Evolutionary conservation across 2,888 invertebrate genomes (phyloP), one percentile per base, ranked within the genome.

Genomic region (Tanytarsus gracilentus): DNA sequence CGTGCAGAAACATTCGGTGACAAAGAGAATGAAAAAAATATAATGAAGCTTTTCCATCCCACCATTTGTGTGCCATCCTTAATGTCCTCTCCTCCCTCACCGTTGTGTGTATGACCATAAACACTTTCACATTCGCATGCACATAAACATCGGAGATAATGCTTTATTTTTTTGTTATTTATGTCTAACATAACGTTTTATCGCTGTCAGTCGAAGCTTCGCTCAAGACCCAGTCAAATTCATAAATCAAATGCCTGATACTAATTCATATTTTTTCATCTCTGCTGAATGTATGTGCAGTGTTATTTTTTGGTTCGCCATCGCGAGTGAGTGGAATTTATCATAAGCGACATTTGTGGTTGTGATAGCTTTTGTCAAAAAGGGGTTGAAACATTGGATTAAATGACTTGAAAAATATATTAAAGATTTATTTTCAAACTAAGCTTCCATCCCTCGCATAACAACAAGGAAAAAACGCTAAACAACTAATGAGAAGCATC

Each of bases 51-150:
- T 29, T 30, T 11, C n/a, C 18, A 36, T 33, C 25, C 23, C 40
- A n/a, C 44, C 44, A 11, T 49, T 40, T 33, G 40, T 55, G 55
- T 55, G 26, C 39, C 26, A 23, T 55, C 39, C 39, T 26, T 33
- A 26, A n/a, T 21, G n/a, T 44, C 23, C 23, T 23, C n/a, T 44
- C 9, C 21, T 44, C 7, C 11, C n/a, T 11, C 6, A 16, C 39
- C 18, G 6, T 11, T 39, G n/a, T 36, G 36, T 16, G n/a, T 14
- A 25, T 51, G 11, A 40, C 55, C 55, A 40, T 56, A 56, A 56
- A 56, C 55, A 56, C 55, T 56, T 56, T 56, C 40, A 27, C 55
- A 56, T 56, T 56, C 39, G n/a, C n/a, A 53, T 58, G 58, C 48
- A 58, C 58, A 58, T 18, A 40, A 58, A 21, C 58, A 58, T 58